phyloP scores from a whole-genome alignment of 1,140 invertebrate species.

The Macrocentrus cingulum region DNA sequence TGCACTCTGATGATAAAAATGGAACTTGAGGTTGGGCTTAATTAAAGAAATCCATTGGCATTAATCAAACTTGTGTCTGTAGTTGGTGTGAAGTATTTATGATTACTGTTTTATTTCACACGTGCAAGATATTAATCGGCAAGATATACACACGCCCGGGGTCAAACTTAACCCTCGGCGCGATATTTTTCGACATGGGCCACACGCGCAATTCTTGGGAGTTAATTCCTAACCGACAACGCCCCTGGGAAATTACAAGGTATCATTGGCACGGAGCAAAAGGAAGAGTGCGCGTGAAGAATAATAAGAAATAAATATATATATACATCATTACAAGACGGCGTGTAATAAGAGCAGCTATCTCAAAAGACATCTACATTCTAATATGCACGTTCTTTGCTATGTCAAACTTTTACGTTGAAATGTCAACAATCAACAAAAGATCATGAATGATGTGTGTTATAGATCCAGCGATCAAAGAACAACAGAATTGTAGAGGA shows the following conservation, averaged over 20 bases:
- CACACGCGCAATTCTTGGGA: slow-evolving; percentile 11
- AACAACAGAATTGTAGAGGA: no score
- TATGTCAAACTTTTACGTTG: no score
- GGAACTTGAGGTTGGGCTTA: no score
- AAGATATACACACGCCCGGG: slow-evolving; percentile 1
- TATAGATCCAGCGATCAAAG: no score
- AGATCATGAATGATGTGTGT: no score
- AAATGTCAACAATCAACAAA: no score
- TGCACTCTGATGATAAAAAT: no score
- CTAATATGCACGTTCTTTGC: no score
- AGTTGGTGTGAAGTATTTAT: background rate
- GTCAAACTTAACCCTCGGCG: background rate
- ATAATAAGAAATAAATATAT: slow-evolving; percentile 1
- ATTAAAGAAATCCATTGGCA: no score
- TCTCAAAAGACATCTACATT: no score
- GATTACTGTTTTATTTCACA: background rate
- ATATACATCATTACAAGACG: background rate
- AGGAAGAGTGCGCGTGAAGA: slow-evolving; percentile 1
- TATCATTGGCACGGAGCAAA: slow-evolving; percentile 43
- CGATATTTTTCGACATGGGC: background rate
- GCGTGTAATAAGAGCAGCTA: background rate
- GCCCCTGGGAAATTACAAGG: slow-evolving; percentile 50
- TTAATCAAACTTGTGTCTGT: no score
- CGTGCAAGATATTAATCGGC: background rate
- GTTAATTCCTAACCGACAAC: slow-evolving; percentile 29